Percentiles rank a stretch among this genome's conserved stretches.
phyloP scores from a whole-genome alignment of 2,888 invertebrate genomes.

The Octodonta nipae region DNA sequence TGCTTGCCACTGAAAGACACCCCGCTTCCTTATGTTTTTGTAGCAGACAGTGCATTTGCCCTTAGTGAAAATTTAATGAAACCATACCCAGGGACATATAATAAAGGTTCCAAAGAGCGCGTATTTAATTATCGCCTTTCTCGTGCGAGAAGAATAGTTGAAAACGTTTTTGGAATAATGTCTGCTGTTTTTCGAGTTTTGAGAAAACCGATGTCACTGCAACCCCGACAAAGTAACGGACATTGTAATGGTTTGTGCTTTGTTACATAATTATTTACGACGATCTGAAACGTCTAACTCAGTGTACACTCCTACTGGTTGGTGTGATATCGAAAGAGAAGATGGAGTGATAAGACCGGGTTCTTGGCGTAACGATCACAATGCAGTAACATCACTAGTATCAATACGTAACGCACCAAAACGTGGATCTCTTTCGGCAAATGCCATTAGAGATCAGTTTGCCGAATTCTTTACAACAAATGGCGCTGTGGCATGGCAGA shows the following conservation, averaged over 20 bases:
- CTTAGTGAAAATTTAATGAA: slow-evolving; percentile 14
- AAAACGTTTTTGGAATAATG: slow-evolving; percentile 11
- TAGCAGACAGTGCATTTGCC: slow-evolving; percentile 12
- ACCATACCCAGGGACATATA: slow-evolving; percentile 13
- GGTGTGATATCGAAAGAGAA: slow-evolving; percentile 6
- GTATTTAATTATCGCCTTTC: slow-evolving; percentile 16
- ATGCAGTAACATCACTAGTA: slow-evolving; percentile 6
- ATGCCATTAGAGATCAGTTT: neutral
- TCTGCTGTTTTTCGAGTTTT: slow-evolving; percentile 10
- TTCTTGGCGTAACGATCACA: slow-evolving; percentile 3
- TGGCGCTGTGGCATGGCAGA: neutral
- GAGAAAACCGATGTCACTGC: slow-evolving; percentile 9
- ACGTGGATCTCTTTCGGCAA: neutral
- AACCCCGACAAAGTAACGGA: slow-evolving; percentile 9
- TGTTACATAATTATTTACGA: slow-evolving; percentile 11
- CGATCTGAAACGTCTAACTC: slow-evolving; percentile 6
- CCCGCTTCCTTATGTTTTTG: slow-evolving; percentile 8
- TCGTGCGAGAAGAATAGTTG: slow-evolving; percentile 9
- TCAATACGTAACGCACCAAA: slow-evolving; percentile 4
- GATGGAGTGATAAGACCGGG: slow-evolving; percentile 5
- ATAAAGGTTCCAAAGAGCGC: slow-evolving; percentile 11
- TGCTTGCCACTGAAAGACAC: neutral
- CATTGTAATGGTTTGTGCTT: slow-evolving; percentile 6
- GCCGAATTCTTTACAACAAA: slow-evolving; percentile 1
- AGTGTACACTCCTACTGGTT: slow-evolving; percentile 8